Base-by-base conservation (phyloP, 1,140 invertebrate species). In the Drosophila parvula region DNA sequence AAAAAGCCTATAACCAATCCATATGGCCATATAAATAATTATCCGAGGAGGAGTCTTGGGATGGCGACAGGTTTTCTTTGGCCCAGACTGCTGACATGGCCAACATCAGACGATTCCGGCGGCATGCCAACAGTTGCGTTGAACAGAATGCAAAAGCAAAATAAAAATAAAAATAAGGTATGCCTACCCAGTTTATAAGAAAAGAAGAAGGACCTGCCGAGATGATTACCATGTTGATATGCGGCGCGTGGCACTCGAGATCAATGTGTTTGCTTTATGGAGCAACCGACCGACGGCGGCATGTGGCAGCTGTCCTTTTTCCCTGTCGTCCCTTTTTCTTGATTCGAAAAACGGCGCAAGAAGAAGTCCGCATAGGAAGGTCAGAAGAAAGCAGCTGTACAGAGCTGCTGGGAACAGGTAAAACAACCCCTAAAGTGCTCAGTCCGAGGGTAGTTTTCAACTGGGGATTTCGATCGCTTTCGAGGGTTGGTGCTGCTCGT, bases 141-240 rank as follows among this genome's bases (percentile, higher is more conserved):
- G 47, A 65, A 18, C 57, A 50, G 53, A 22, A 50, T 36, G 55
- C 16, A 28, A n/a, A 58, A 59, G 45, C 22, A 50, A 63, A 68
- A 60, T 12, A 34, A 50, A 36, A 32, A 11, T 18, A 48, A 7
- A n/a, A n/a, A n/a, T n/a, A n/a, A 43, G 14, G 28, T 70, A 59
- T 53, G 27, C 40, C 40, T n/a, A 14, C 40, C 47, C 61, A 63
- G 70, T 36, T 32, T 69, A 59, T 67, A 62, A 50, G 59, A 77
- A 50, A 60, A 58, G 59, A 34, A 64, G 47, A 64, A 68, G 60
- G 63, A 70, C 53, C 75, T 69, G 43, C 44, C 28, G 55, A 61
- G 65, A 61, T 67, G 84, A 89, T 89, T 89, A 84, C 84, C 85
- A 89, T 88, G 84, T 84, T 89, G 78, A 89, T 89, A 84, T 81